phyloP scores from a whole-genome alignment of 2,888 invertebrate genomes.

The Drosophila pseudotalamancana region DNA sequence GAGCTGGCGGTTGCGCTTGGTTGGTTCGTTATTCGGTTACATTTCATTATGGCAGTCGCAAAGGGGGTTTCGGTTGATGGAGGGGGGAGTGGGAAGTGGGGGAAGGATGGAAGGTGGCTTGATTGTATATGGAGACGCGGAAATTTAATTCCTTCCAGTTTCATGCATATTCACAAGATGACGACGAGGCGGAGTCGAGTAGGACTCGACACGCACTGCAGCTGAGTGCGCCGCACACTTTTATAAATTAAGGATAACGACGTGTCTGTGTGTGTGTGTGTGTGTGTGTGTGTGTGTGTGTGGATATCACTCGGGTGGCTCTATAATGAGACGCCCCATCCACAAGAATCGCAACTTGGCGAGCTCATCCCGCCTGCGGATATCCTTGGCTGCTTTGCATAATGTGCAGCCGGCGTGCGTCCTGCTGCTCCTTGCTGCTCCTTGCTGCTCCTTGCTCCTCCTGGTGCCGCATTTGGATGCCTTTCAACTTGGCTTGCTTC shows the following conservation, averaged over 20 bases:
- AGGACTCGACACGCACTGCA: constrained; percentile 26
- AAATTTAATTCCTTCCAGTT: constrained; percentile 76
- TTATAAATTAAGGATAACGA: constrained; percentile 81
- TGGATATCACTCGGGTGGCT: constrained; percentile 52
- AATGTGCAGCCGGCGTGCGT: constrained; percentile 33
- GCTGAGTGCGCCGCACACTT: constrained; percentile 57
- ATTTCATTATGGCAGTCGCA: constrained; percentile 65
- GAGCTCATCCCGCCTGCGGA: constrained; percentile 15
- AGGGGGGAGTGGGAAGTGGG: background rate
- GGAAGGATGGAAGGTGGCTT: background rate
- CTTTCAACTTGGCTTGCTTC: constrained; percentile 40
- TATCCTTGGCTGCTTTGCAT: constrained; percentile 65
- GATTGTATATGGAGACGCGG: constrained; percentile 18
- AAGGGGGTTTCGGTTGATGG: constrained; percentile 8
- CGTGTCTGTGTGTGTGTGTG: constrained; percentile 19
- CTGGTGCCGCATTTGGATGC: constrained; percentile 13
- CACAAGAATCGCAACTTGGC: background rate
- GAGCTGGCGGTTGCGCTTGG: constrained; percentile 55
- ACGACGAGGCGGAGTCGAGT: constrained; percentile 29
- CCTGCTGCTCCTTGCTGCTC: background rate
- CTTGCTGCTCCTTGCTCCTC: background rate
- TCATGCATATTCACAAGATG: constrained; percentile 77
- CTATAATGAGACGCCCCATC: constrained; percentile 61
- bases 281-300: constrained; percentile 28
- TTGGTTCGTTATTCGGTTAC: constrained; percentile 82